These are phyloP conservation scores for Aleadryas rufinucha DNA, from an alignment of 2,113 vertebrate species.

Conservation along the genomic window DNA sequence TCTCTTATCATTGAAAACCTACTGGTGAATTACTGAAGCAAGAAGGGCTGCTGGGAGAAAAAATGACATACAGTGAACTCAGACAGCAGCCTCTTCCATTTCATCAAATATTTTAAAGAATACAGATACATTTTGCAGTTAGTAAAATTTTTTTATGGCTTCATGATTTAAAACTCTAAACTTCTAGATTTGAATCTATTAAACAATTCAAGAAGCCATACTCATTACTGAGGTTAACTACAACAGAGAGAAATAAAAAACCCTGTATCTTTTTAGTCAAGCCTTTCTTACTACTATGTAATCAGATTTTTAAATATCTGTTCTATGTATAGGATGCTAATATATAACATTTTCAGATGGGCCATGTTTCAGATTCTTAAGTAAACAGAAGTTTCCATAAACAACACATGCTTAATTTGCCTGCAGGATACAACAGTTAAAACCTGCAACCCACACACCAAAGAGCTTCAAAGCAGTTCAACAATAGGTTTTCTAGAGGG, in stretches of 20 bases:
- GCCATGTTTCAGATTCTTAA: conserved; percentile 60
- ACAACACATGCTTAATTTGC: neutral
- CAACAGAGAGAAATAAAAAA: neutral
- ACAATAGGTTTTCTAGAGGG: conserved; percentile 78
- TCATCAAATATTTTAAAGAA: neutral
- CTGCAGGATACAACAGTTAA: neutral
- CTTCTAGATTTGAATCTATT: neutral
- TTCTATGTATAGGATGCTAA: conserved; percentile 29
- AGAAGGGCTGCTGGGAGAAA: conserved; percentile 5
- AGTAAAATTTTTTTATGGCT: neutral
- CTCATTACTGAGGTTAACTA: neutral
- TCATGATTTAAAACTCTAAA: neutral
- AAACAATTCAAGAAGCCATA: conserved; percentile 45
- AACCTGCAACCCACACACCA: conserved; percentile 28
- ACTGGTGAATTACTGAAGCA: conserved; percentile 79
- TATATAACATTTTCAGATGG: conserved; percentile 50
- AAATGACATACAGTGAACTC: neutral
- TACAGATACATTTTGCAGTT: neutral
- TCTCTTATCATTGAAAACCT: conserved; percentile 71
- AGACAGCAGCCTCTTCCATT: neutral
- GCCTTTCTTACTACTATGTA: neutral
- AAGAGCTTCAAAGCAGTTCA: conserved; percentile 76
- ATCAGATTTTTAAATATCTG: neutral
- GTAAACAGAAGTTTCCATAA: conserved; percentile 10
- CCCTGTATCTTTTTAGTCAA: neutral